Base-by-base conservation (phyloP, 2,888 invertebrate species). In the Gortyna flavago region DNA sequence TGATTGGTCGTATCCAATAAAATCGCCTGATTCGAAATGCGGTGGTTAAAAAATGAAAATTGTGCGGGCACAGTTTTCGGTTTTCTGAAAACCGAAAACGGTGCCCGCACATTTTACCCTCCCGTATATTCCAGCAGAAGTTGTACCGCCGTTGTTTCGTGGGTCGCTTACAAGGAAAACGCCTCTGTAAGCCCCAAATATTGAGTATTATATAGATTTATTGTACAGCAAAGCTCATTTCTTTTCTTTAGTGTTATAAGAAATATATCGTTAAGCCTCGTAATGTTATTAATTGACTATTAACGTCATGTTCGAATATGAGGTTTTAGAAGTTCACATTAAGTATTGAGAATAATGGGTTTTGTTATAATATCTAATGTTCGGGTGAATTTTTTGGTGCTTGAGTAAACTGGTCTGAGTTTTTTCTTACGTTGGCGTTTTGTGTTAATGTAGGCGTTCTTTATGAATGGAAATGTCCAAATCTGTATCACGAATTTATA, bases 171-270 rank as follows among this genome's bases (percentile, higher is more conserved):
- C 83, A 80, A 86, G 83, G 78, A 83, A 86, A 89, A 83, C 75
- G 75, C 81, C 71, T 75, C 66, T 41, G 71, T 84, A 86, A 87
- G 84, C 80, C 76, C 71, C 83, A 88, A 88, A 88, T 88, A 90
- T 90, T 89, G 89, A 85, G 88, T 89, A 89, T 88, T 87, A 88
- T 88, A 87, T 87, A 87, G 89, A 88, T 88, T 90, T 91, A 90
- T 89, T 85, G 88, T 87, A 81, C 83, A 69, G 44, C n/a, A 67
- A 48, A 72, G 79, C 78, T 79, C 76, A 74, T 86, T 88, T 88
- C 84, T 85, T 87, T 86, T 86, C 87, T 87, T 85, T 75, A 29
- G 74, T 81, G 77, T 79, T 73, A 80, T 41, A 74, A 74, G 72
- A 81, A 86, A 87, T 86, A 67, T 81, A 84, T 84, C 75, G 85